Evolutionary conservation across 1,140 invertebrate species (phyloP), one percentile per base, ranked within the genome.

Genomic region (Drosophila dunni): DNA sequence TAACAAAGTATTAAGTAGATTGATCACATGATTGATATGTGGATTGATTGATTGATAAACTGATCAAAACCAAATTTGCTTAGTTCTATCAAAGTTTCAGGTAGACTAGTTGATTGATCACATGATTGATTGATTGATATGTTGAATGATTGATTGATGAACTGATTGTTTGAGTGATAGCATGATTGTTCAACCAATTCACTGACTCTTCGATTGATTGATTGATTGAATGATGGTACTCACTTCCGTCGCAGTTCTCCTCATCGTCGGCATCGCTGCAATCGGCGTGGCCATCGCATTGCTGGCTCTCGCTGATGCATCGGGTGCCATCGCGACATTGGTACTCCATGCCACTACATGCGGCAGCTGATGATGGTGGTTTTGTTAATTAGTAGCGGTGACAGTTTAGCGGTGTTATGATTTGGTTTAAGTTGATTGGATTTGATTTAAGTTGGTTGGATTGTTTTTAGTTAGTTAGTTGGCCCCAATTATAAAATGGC

Each of bases 191-290:
- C 24, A 29, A 46, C 15, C 7, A 13, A 46, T 46, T 1, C 2
- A 20, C 17, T 20, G 17, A 20, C 17, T 20, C 17, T 20, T 1
- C 51, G 48, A 66, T 62, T 58, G 56, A 44, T 15, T 57, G 46
- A 10, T 20, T 72, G 51, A 17, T 51, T 63, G 56, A 15, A 10
- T 65, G 53, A 15, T 29, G 42, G 50, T 91, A 92, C 88, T 91
- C 82, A 92, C 91, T 91, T 83, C 85, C 83, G 92, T 94, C 90
- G 86, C 95, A 96, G 64, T 94, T 91, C 63, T 93, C 83, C 93
- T 97, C 97, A 91, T 97, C 97, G 91, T 95, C 96, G 54, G 93
- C 93, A 92, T 95, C 94, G 9, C 92, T 86, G 93, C 97, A 97
- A 92, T 97, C 96, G 42, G 91, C 79, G 63, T 93, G 92, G 57